phyloP scores from a whole-genome alignment of 2,113 vertebrate genomes.

The Stigmatopora nigra region DNA sequence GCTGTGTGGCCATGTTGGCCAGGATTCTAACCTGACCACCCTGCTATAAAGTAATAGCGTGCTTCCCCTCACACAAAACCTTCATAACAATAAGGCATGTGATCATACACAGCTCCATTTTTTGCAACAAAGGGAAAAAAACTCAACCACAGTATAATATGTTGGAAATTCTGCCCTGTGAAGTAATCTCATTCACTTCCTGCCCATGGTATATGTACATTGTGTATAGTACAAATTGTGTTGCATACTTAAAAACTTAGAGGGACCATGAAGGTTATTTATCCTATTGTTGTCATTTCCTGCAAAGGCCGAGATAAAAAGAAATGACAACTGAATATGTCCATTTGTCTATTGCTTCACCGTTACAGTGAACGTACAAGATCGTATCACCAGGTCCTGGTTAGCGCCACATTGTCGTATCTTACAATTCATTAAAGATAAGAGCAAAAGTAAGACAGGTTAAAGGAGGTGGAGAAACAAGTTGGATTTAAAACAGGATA shows the following conservation, averaged over 20 bases:
- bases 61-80: slow-evolving; percentile 10
- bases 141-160: slow-evolving; percentile 20
- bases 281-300: not conserved
- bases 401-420: not conserved
- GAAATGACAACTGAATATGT: not conserved
- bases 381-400: not conserved
- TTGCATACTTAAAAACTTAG: too few relatives aligned
- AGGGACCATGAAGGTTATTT: too few relatives aligned
- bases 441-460: slow-evolving; percentile 9
- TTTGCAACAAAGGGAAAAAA: not conserved
- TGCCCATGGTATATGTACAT: too few relatives aligned
- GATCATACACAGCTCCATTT: slow-evolving; percentile 4
- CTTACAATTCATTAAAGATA: slow-evolving; percentile 16
- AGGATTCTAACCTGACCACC: slow-evolving; percentile 11
- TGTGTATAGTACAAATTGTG: too few relatives aligned
- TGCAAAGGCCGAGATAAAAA: too few relatives aligned
- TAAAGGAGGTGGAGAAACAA: slow-evolving; percentile 3
- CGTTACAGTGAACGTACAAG: too few relatives aligned
- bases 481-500: not conserved
- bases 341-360: not conserved
- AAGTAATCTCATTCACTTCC: not conserved
- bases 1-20: slow-evolving; percentile 1
- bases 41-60: slow-evolving; percentile 10
- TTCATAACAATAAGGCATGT: slow-evolving; percentile 3
- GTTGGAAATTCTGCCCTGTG: slow-evolving; percentile 9